phyloP scores from a whole-genome alignment of 2,113 vertebrate genomes.

The Spea bombifrons region DNA sequence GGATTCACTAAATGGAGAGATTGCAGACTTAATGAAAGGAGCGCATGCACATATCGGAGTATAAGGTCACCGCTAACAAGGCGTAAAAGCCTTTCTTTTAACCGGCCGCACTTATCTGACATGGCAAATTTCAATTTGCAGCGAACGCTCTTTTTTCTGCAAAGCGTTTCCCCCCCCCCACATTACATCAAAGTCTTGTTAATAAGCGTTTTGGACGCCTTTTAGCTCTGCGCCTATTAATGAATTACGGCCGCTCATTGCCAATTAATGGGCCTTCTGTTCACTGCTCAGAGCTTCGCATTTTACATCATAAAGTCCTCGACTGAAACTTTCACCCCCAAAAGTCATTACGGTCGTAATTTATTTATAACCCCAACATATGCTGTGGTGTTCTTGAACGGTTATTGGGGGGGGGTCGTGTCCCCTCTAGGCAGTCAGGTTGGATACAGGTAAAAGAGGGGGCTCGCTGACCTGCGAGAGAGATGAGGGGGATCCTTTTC shows the following conservation, averaged over 20 bases:
- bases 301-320: background rate
- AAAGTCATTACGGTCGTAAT: background rate
- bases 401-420: no score
- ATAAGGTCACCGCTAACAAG: conserved; percentile 16
- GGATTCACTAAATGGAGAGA: conserved; percentile 4
- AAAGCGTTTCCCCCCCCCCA: background rate
- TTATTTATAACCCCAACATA: background rate
- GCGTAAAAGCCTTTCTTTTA: background rate
- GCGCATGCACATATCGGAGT: background rate
- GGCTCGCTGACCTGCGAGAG: no score
- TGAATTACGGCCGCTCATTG: conserved; percentile 11
- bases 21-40: conserved; percentile 6
- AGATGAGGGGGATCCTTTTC: no score
- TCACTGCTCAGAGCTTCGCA: background rate
- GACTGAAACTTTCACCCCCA: background rate
- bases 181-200: background rate
- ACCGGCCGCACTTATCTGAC: background rate
- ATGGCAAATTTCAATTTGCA: conserved; percentile 1
- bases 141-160: background rate
- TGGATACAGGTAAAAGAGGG: no score
- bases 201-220: background rate
- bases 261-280: conserved; percentile 17
- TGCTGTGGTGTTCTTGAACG: background rate
- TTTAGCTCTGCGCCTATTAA: background rate
- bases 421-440: no score